These are phyloP conservation scores for Pharmacophagus antenor DNA, from an alignment of 2,888 invertebrate species.

Conservation along the genomic window DNA sequence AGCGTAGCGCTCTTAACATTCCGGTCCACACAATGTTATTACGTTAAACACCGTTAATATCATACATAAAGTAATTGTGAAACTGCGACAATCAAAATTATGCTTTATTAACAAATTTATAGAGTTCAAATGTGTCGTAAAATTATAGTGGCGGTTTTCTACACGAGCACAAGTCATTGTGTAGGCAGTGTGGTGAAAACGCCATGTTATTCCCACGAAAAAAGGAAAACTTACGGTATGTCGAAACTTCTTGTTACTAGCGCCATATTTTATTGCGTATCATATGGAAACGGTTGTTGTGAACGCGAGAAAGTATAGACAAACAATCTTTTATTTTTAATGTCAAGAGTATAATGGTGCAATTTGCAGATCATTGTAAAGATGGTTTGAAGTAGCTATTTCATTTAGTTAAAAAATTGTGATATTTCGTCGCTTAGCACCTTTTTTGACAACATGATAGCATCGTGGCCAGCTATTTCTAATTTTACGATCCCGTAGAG, in stretches of 20 bases:
- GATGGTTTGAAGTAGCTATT: no score
- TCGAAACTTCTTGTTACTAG: constrained; percentile 64
- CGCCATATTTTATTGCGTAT: constrained; percentile 47
- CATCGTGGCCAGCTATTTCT: no score
- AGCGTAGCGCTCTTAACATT: constrained; percentile 29
- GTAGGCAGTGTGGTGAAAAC: constrained; percentile 64
- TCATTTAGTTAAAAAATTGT: no score
- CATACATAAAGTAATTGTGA: constrained; percentile 31
- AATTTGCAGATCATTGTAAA: no score
- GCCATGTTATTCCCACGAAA: constrained; percentile 72
- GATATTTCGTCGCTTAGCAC: no score
- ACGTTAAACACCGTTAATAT: constrained; percentile 55
- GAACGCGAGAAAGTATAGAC: constrained; percentile 18
- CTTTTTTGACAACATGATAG: no score
- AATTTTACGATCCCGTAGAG: no score
- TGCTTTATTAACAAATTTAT: constrained; percentile 35
- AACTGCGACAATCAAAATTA: constrained; percentile 31
- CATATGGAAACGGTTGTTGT: constrained; percentile 40
- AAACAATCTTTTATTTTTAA: constrained; percentile 2
- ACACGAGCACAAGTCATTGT: constrained; percentile 54
- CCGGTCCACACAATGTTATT: constrained; percentile 40
- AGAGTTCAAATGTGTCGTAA: constrained; percentile 35
- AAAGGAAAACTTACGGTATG: constrained; percentile 70
- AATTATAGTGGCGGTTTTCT: constrained; percentile 39
- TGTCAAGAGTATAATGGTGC: neutral